Conservation (phyloP, 35 echinoderm and acorn worm species). For the Stichopus chloronotus region DNA sequence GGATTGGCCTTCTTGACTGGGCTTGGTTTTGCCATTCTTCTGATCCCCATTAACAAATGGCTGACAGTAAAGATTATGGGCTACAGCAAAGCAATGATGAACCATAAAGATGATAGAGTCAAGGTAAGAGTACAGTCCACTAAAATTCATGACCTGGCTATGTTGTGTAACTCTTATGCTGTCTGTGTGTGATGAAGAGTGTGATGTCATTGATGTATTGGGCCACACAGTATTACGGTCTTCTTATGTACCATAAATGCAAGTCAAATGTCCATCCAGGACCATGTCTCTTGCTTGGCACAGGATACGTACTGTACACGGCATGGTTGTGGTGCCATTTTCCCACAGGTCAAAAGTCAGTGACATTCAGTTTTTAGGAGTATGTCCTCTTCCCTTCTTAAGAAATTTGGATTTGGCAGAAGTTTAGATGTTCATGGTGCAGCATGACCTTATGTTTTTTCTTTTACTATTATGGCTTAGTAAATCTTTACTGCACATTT, state of each 20-base stretch:
- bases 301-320: too few species aligned
- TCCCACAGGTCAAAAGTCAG: too few species aligned
- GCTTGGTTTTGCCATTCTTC: slow-evolving; percentile 74
- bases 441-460: too few species aligned
- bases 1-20: slow-evolving; percentile 73
- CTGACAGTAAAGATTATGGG: slow-evolving; percentile 86
- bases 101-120: slow-evolving; percentile 87
- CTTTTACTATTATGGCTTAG: too few species aligned
- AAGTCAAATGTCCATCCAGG: neutral
- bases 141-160: neutral
- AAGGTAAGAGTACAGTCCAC: slow-evolving; percentile 70
- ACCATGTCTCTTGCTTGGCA: too few species aligned
- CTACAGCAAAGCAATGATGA: slow-evolving; percentile 87
- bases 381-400: too few species aligned
- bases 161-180: neutral
- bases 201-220: neutral
- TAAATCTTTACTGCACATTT: too few species aligned
- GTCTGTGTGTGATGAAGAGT: neutral
- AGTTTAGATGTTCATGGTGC: too few species aligned
- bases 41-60: slow-evolving; percentile 92
- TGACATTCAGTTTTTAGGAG: too few species aligned
- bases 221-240: neutral
- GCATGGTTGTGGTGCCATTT: too few species aligned
- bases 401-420: too few species aligned
- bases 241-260: neutral